Percentiles rank a stretch among this genome's conserved stretches.
Conservation (phyloP, 2,113 vertebrate species). For the Rhodinocichla rosea region DNA sequence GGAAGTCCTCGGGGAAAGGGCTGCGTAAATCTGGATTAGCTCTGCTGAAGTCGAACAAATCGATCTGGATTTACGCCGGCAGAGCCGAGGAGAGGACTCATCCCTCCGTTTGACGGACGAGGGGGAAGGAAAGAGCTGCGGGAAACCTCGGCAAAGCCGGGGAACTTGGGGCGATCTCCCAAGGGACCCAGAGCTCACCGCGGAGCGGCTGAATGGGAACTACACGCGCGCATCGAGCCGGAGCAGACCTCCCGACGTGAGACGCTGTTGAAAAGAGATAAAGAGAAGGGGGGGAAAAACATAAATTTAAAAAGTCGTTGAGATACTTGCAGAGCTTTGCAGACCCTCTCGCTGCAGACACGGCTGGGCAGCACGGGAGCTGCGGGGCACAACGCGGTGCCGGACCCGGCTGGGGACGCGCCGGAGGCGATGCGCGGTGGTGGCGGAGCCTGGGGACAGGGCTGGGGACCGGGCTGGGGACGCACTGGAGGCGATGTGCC, state of each 20-base stretch:
- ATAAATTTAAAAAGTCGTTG: neutral
- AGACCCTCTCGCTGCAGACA: neutral
- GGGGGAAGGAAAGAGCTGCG: neutral
- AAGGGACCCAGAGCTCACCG: fast-evolving
- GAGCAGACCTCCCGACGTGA: neutral
- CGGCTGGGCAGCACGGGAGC: neutral
- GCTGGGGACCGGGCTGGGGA: neutral
- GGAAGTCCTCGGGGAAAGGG: constrained; percentile 24
- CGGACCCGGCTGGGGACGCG: neutral
- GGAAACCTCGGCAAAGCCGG: neutral
- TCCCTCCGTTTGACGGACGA: neutral
- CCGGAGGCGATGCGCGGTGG: neutral
- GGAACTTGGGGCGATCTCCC: neutral
- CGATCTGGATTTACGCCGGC: neutral
- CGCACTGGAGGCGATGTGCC: neutral
- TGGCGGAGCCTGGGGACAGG: neutral
- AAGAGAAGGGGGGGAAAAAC: fast-evolving
- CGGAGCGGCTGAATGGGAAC: neutral
- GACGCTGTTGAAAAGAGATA: neutral
- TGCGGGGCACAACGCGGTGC: neutral
- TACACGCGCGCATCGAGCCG: neutral
- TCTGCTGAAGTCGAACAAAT: neutral
- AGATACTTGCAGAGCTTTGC: constrained; percentile 49
- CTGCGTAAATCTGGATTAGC: constrained; percentile 38
- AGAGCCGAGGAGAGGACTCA: neutral